Conservation (phyloP, 2,797 vertebrate species). For the Thalassophryne amazonica region DNA sequence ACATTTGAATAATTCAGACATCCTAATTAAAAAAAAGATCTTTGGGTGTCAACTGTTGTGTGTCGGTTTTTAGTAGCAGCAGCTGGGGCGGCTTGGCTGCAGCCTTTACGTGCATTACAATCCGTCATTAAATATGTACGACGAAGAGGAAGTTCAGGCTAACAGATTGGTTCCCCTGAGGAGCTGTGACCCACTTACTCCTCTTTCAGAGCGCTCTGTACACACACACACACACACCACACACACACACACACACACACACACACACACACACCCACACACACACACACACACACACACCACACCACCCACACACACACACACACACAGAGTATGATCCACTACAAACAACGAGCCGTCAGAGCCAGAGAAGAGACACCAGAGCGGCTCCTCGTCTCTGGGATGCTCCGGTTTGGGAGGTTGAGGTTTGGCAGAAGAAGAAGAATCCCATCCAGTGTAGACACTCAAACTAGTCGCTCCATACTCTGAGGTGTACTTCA, state of each 20-base stretch:
- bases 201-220: constrained; percentile 45
- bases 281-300: constrained; percentile 8
- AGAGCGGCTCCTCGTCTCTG: not conserved
- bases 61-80: constrained; percentile 11
- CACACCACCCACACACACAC: not conserved
- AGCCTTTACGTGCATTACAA: constrained; percentile 52
- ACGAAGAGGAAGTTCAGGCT: constrained; percentile 57
- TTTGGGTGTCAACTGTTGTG: too few relatives aligned
- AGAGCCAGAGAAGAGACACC: not conserved
- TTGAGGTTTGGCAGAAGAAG: not conserved
- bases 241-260: not conserved
- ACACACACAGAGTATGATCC: constrained; percentile 10
- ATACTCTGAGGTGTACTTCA: not conserved
- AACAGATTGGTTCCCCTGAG: constrained; percentile 56
- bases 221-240: not conserved
- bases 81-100: constrained; percentile 3
- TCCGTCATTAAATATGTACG: constrained; percentile 71
- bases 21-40: too few relatives aligned
- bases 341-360: constrained; percentile 25
- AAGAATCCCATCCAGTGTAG: not conserved
- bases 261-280: not conserved
- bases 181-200: constrained; percentile 69
- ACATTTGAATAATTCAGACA: too few relatives aligned
- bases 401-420: not conserved
- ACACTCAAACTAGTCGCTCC: constrained; percentile 1